Evolutionary conservation across 1,140 invertebrate species (phyloP).

Genomic region (Pachyrhynchus sulphureomaculatus): DNA sequence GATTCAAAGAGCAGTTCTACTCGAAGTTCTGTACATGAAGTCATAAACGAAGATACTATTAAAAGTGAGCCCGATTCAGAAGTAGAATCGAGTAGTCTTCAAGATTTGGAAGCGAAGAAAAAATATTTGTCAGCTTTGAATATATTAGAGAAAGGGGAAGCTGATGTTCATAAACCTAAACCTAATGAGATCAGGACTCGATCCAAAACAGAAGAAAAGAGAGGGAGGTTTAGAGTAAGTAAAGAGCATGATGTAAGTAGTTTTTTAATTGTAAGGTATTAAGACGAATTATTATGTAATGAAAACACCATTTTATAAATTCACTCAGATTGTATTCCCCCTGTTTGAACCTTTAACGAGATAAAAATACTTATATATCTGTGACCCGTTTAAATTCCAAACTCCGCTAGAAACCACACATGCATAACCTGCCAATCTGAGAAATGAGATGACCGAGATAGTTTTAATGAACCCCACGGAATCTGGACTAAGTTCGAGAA

Average conservation of each 20-base stretch:
- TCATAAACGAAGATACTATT: slow-evolving; percentile 39
- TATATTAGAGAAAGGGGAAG: slow-evolving; percentile 40
- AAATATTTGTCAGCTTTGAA: slow-evolving; percentile 46
- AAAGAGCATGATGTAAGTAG: slow-evolving; percentile 10
- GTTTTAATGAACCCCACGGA: no score
- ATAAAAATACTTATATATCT: no score
- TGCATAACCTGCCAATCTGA: no score
- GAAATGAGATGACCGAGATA: no score
- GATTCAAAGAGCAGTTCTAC: slow-evolving; percentile 6
- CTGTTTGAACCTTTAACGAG: no score
- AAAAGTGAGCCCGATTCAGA: slow-evolving; percentile 50
- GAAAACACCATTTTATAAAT: no score
- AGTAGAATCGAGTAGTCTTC: slow-evolving; percentile 31
- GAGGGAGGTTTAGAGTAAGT: slow-evolving; percentile 22
- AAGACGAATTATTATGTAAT: no score
- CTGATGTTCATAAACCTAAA: slow-evolving; percentile 30
- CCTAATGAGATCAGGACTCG: slow-evolving; percentile 39
- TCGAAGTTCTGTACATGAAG: slow-evolving; percentile 16
- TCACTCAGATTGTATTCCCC: no score
- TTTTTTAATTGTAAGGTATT: background rate
- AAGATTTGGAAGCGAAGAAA: slow-evolving; percentile 42
- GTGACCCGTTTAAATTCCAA: no score
- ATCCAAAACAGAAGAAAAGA: slow-evolving; percentile 47
- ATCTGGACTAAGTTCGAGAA: no score
- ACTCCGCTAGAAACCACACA: no score